Evolutionary conservation across 2,113 vertebrate species (phyloP).

Genomic region (Pygoscelis adeliae): DNA sequence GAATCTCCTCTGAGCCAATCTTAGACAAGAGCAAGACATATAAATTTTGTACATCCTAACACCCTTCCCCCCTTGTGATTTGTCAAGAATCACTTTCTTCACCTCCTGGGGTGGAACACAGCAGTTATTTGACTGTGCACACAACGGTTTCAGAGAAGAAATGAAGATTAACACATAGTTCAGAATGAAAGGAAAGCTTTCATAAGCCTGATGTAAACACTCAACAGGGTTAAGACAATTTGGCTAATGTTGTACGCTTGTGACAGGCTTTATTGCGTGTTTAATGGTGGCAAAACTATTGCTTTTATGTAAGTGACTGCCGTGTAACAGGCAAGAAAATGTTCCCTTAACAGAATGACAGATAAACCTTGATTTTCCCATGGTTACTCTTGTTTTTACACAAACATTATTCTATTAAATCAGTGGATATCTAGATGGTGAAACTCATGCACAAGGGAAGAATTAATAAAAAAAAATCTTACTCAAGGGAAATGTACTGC

Average conservation of each 20-base stretch:
- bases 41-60: not conserved
- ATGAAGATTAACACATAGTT: not conserved
- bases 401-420: not conserved
- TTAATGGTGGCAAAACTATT: not conserved
- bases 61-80: not conserved
- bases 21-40: not conserved
- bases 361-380: not conserved
- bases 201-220: not conserved
- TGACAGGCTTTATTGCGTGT: not conserved
- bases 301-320: not conserved
- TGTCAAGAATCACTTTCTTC: not conserved
- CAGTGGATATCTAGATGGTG: not conserved
- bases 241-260: not conserved
- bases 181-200: not conserved
- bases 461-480: not conserved
- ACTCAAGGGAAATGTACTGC: not conserved
- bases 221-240: not conserved
- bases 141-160: not conserved
- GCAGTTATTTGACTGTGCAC: not conserved
- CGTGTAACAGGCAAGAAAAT: not conserved
- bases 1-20: not conserved
- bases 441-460: not conserved
- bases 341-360: not conserved
- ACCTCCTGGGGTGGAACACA: not conserved
- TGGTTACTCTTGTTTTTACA: not conserved